Evolutionary conservation across 2,797 vertebrate genomes (phyloP), one percentile per base, ranked within the genome.

Genomic region (Pangasius krempfi): DNA sequence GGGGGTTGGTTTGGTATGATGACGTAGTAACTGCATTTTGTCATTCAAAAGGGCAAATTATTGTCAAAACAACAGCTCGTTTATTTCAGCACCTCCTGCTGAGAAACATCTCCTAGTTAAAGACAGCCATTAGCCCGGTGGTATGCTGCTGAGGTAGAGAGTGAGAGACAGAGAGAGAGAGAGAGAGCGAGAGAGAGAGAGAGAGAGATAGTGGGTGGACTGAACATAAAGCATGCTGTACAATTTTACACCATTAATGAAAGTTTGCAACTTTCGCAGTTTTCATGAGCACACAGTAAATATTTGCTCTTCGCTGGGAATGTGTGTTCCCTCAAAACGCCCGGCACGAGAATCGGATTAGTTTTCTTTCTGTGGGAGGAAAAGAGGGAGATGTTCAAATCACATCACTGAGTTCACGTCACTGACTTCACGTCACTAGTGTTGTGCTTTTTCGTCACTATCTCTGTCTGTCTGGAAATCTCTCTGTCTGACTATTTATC

Each of bases 21-120:
- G 22, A 75, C 22, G 12, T 52, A 47, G 25, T 52, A 27, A 75
- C 40, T 75, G 40, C 44, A 47, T 50, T 75, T 75, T 47, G 12
- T 52, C 47, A 78, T 78, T 78, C 25, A 78, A 78, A 78, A 78
- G 27, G 75, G 75, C 78, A 84, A 90, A 92, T 91, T 85, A 91
- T 86, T 90, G 80, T 84, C 88, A 82, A 91, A 83, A 88, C 87
- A 89, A 86, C 79, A 54, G 82, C 83, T 88, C 86, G 88, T 92
- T 90, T 92, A 90, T 91, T 88, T 70, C 62, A 50, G n/a, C 37
- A 64, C 88, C 87, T 88, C 90, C 87, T 86, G 54, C 66, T 85
- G 84, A 60, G 90, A 88, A 54, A 78, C 81, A 83, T 76, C 72
- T 87, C 87, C 85, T 87, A 56, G 82, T 30, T 78, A n/a, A 78